phyloP scores from a whole-genome alignment of 2,888 invertebrate genomes.

The Anthrax anthrax region DNA sequence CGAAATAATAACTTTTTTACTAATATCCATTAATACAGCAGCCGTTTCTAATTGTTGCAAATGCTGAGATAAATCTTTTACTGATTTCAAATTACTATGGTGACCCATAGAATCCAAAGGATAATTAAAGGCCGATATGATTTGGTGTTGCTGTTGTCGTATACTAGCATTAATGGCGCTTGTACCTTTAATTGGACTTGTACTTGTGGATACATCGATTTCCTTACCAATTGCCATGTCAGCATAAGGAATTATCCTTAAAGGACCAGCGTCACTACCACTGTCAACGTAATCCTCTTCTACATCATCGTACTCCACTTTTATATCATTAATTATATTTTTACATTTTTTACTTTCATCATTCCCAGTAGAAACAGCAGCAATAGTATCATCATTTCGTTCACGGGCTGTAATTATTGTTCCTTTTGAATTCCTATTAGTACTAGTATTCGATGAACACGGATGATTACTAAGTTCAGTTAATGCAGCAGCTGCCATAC shows the following conservation, averaged over 20 bases:
- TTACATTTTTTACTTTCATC: not conserved
- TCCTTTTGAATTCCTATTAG: not conserved
- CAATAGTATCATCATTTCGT: too few relatives aligned
- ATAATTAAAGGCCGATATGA: not conserved
- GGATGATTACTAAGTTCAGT: slow-evolving; percentile 32
- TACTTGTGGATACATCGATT: not conserved
- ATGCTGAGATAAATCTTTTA: slow-evolving; percentile 12
- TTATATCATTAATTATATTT: not conserved
- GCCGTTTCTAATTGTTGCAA: slow-evolving; percentile 34
- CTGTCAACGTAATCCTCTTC: too few relatives aligned
- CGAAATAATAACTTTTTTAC: slow-evolving; percentile 33
- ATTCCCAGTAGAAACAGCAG: not conserved
- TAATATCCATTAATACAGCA: slow-evolving; percentile 34
- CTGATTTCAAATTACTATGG: not conserved
- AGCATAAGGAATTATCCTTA: not conserved
- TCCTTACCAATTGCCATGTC: not conserved
- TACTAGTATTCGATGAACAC: slow-evolving; percentile 16
- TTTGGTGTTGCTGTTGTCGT: not conserved
- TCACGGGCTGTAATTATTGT: too few relatives aligned
- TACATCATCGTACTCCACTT: too few relatives aligned
- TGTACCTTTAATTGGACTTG: not conserved
- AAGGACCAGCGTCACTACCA: not conserved
- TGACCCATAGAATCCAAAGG: not conserved
- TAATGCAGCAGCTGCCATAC: slow-evolving; percentile 33
- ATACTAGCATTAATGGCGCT: not conserved